phyloP scores from a whole-genome alignment of 2,888 invertebrate species.

The Drosophila prostipennis region DNA sequence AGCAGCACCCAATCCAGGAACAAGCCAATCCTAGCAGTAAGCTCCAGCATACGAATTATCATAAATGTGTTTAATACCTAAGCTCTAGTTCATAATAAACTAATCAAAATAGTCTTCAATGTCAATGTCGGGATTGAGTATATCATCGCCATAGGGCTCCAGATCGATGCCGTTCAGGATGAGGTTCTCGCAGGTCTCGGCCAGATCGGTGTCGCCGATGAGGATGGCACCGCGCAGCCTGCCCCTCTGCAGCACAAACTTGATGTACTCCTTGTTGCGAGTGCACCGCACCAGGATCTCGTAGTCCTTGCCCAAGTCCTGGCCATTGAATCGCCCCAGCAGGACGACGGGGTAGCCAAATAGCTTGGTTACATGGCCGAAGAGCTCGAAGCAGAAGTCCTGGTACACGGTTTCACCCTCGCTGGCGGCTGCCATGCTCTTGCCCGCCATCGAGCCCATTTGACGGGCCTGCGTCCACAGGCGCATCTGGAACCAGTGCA shows the following conservation, averaged over 20 bases:
- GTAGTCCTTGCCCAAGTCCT: slow-evolving; percentile 91
- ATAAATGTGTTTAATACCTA: slow-evolving; percentile 11
- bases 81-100: slow-evolving; percentile 27
- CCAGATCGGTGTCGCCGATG: slow-evolving; percentile 98
- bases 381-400: slow-evolving; percentile 99
- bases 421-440: slow-evolving; percentile 89
- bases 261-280: slow-evolving; percentile 92
- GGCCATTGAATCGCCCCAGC: slow-evolving; percentile 96
- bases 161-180: slow-evolving; percentile 97
- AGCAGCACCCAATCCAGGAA: slow-evolving; percentile 6
- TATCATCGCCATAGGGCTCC: slow-evolving; percentile 93
- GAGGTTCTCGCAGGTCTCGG: slow-evolving; percentile 99
- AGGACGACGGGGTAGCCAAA: slow-evolving; percentile 97
- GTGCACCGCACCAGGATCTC: slow-evolving; percentile 94
- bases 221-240: slow-evolving; percentile 96
- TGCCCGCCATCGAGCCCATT: slow-evolving; percentile 97
- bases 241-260: slow-evolving; percentile 93
- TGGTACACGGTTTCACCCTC: slow-evolving; percentile 88
- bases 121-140: slow-evolving; percentile 97
- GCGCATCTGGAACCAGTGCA: slow-evolving; percentile 97
- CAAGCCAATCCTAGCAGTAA: slow-evolving; percentile 20
- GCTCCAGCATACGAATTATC: not conserved
- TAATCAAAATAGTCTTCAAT: slow-evolving; percentile 99
- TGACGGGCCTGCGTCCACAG: slow-evolving; percentile 99
- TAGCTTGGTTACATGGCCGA: slow-evolving; percentile 97